These are phyloP conservation scores for Capreolus pygargus DNA, from an alignment of 2,113 vertebrate species.

Conservation along the genomic window DNA sequence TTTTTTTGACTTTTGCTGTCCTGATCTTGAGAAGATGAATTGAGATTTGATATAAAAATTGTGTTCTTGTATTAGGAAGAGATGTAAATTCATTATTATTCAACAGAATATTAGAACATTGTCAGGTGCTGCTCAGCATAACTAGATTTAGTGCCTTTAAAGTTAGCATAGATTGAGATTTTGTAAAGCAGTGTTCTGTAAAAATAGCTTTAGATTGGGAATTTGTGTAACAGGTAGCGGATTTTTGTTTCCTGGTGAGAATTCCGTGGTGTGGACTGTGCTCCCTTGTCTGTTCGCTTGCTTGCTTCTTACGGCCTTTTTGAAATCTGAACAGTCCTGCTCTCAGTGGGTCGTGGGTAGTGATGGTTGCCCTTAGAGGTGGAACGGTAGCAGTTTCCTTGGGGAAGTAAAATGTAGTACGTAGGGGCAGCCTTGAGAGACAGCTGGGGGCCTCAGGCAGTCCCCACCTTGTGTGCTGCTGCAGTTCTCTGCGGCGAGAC, in stretches of 20 bases:
- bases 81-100: neutral
- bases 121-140: neutral
- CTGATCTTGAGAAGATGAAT: neutral
- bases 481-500: neutral
- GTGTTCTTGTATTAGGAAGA: neutral
- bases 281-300: neutral
- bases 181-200: neutral
- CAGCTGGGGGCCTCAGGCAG: neutral
- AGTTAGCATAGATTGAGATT: neutral
- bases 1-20: neutral
- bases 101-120: neutral
- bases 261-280: rapidly evolving
- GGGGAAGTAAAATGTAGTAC: neutral
- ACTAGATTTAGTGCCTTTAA: neutral
- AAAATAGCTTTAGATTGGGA: neutral
- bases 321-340: neutral
- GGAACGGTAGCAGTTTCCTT: neutral
- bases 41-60: neutral
- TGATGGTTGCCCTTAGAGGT: neutral
- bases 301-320: neutral
- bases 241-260: neutral
- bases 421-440: neutral
- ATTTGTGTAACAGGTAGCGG: neutral
- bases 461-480: no score
- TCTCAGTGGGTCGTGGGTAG: neutral